Conservation (phyloP, 2,888 invertebrate genomes). For the Lissonota sp. region DNA sequence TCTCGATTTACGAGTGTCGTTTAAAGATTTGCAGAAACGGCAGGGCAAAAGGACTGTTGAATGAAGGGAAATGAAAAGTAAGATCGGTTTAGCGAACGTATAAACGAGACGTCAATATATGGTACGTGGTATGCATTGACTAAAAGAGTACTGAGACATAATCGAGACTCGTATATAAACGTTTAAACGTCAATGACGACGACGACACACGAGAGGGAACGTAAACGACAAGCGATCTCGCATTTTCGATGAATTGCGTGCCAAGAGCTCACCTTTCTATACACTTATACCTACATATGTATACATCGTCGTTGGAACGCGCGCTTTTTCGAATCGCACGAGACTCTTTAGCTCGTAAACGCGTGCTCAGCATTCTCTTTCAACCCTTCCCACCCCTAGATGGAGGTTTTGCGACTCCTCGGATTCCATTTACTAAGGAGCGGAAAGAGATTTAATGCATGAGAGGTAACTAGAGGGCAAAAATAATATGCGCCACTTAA, state of each 20-base stretch:
- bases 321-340: conserved; percentile 44
- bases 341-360: conserved; percentile 48
- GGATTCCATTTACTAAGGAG: conserved; percentile 46
- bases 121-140: conserved; percentile 13
- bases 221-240: conserved; percentile 46
- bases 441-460: neutral
- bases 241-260: conserved; percentile 63
- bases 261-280: conserved; percentile 41
- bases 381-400: neutral
- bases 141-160: conserved; percentile 30
- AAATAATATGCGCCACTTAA: conserved; percentile 22
- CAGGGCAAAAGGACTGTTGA: neutral
- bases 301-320: conserved; percentile 8
- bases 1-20: neutral
- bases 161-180: conserved; percentile 48
- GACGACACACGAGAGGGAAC: conserved; percentile 14
- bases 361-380: conserved; percentile 32
- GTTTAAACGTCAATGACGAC: conserved; percentile 26
- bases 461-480: neutral
- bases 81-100: neutral
- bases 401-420: conserved; percentile 45
- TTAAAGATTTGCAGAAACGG: neutral
- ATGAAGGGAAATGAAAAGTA: neutral
- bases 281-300: neutral
- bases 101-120: conserved; percentile 21